Evolutionary conservation across 2,797 vertebrate species (phyloP).

Genomic region (Rhinichthys osculus): DNA sequence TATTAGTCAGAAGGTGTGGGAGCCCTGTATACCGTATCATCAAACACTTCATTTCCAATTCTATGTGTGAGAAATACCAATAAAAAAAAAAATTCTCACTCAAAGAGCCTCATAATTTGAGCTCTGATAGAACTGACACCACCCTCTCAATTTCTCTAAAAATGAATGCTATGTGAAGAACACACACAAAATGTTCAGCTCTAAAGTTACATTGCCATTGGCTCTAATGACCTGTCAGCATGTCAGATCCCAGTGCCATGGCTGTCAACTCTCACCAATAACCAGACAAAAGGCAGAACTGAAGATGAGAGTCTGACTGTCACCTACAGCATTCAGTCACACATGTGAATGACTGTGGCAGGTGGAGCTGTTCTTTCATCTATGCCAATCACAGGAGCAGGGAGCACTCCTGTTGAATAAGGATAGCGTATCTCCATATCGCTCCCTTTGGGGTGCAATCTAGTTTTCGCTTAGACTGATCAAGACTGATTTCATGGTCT

Average conservation of each 20-base stretch:
- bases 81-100: not conserved
- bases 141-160: conserved; percentile 9
- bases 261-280: conserved; percentile 42
- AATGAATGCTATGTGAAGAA: conserved; percentile 8
- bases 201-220: conserved; percentile 8
- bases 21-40: not conserved
- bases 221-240: conserved; percentile 39
- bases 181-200: not conserved
- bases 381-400: conserved; percentile 21
- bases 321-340: conserved; percentile 17
- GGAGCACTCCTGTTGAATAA: conserved; percentile 30
- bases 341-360: conserved; percentile 39
- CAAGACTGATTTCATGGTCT: conserved; percentile 27
- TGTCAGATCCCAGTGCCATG: conserved; percentile 25
- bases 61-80: not conserved
- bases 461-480: conserved; percentile 25
- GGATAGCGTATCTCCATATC: not conserved
- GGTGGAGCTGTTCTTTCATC: conserved; percentile 34
- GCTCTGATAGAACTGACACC: conserved; percentile 7
- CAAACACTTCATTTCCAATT: not conserved
- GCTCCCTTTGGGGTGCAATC: not conserved
- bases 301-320: conserved; percentile 41
- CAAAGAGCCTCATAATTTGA: not conserved
- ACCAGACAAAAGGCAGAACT: conserved; percentile 42
- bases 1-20: not conserved